A percentile compares a stretch with the other conserved stretches of the same genome.
These are phyloP conservation scores for Pterostichus madidus DNA, from an alignment of 2,888 invertebrate species.

Conservation along the genomic window DNA sequence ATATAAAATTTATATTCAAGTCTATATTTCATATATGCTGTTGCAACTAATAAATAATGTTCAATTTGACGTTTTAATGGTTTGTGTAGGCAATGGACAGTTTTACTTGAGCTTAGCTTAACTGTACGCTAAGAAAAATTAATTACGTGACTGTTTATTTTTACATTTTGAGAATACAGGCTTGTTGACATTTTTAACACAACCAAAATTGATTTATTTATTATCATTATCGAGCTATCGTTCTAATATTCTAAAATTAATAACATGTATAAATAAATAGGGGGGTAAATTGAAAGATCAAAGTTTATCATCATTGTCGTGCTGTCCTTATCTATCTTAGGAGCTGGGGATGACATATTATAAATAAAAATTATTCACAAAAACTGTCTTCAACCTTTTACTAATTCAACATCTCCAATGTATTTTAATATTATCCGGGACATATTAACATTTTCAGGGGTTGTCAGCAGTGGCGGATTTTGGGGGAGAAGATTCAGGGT, in stretches of 20 bases:
- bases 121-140: conserved; percentile 31
- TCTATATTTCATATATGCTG: conserved; percentile 51
- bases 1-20: conserved; percentile 45
- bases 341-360: no score
- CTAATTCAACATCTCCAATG: no score
- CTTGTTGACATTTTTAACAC: conserved; percentile 17
- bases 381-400: no score
- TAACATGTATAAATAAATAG: no score
- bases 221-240: not conserved
- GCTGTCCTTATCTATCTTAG: not conserved
- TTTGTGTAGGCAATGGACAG: conserved; percentile 51
- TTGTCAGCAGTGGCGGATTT: no score
- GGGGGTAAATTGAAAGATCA: not conserved
- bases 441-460: no score
- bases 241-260: no score
- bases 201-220: conserved; percentile 8
- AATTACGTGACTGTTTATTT: conserved; percentile 29
- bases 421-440: no score
- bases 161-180: conserved; percentile 20
- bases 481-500: no score
- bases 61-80: conserved; percentile 54
- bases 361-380: no score
- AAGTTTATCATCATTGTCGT: not conserved
- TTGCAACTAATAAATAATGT: conserved; percentile 47
- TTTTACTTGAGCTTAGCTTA: conserved; percentile 34